phyloP scores from a whole-genome alignment of 2,888 invertebrate species.

The Folsomia candida region DNA sequence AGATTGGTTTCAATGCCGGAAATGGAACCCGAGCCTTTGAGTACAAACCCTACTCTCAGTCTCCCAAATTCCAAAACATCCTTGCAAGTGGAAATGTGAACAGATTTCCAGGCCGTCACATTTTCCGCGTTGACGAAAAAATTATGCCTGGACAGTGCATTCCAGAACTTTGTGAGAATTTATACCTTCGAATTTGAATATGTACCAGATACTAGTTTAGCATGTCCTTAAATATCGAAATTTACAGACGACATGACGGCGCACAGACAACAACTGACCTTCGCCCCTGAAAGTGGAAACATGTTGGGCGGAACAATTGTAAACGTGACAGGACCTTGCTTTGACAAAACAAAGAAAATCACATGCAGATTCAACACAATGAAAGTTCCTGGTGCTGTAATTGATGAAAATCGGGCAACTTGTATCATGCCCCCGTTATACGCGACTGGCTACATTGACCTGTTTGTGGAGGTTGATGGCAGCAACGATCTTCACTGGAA shows the following conservation, averaged over 20 bases:
- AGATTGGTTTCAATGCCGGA: constrained; percentile 96
- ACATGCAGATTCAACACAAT: constrained; percentile 78
- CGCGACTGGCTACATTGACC: constrained; percentile 82
- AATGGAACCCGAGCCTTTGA: constrained; percentile 86
- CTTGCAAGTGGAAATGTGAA: constrained; percentile 83
- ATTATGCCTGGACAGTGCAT: constrained; percentile 85
- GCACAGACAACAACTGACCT: constrained; percentile 67
- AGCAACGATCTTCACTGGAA: constrained; percentile 78
- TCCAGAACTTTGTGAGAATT: constrained; percentile 54
- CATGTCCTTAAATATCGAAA: not conserved
- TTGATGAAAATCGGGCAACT: constrained; percentile 78
- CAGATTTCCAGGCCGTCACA: constrained; percentile 82
- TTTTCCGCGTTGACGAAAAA: constrained; percentile 92
- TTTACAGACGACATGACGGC: constrained; percentile 46
- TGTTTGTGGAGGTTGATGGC: constrained; percentile 80
- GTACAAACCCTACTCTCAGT: constrained; percentile 86
- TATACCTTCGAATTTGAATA: not conserved
- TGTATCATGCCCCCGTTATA: constrained; percentile 84
- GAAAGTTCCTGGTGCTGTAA: constrained; percentile 71
- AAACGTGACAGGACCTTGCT: constrained; percentile 94
- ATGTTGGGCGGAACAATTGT: constrained; percentile 97
- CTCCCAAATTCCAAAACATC: constrained; percentile 77
- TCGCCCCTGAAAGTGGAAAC: constrained; percentile 92
- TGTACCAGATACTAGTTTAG: not conserved
- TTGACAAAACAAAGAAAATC: constrained; percentile 71